Evolutionary conservation across 1,140 invertebrate genomes (phyloP), one percentile per base, ranked within the genome.

Genomic region (Cheumatopsyche charites): DNA sequence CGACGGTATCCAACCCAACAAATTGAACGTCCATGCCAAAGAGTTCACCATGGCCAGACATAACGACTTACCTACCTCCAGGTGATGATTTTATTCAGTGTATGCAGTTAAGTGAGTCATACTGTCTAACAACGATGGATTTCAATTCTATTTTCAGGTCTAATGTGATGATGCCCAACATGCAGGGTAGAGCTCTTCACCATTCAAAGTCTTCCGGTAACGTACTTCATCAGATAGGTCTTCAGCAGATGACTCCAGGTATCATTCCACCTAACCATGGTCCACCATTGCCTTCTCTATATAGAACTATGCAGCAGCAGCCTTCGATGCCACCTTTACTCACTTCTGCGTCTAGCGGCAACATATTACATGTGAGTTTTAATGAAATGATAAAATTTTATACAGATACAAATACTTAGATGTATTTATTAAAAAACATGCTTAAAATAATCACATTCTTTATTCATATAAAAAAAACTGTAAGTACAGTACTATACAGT

Each of bases 11-110:
- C 70, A 75, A 23, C 49, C 67, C 36, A 61, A 73, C 72, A 89
- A 90, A 83, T 84, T 93, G 76, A 93, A 94, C 81, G 91, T 93
- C 65, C 90, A 93, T 84, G 92, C 92, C 49, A 92, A 92, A 83
- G 92, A 93, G 85, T 93, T 94, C 80, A 92, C 90, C 74, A 91
- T 92, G 90, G 79, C 81, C 69, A 88, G 87, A 81, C 84, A 87
- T 41, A 86, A 87, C 80, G 87, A 88, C 75, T 82, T 85, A 76
- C 85, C 88, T 78, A 84, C 77, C 73, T 84, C 80, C 72, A 87
- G 85, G 88, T 89, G 79, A 86, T 82, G 77, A 77, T 76, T 2
- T 26, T 45, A 70, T 63, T 19, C 68, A 58, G 3, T 3, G 29
- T 36, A 36, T 36, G 29, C n/a, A n/a, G n/a, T n/a, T n/a, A n/a